Evolutionary conservation across 2,797 vertebrate species (phyloP).

Genomic region (Martes flavigula): DNA sequence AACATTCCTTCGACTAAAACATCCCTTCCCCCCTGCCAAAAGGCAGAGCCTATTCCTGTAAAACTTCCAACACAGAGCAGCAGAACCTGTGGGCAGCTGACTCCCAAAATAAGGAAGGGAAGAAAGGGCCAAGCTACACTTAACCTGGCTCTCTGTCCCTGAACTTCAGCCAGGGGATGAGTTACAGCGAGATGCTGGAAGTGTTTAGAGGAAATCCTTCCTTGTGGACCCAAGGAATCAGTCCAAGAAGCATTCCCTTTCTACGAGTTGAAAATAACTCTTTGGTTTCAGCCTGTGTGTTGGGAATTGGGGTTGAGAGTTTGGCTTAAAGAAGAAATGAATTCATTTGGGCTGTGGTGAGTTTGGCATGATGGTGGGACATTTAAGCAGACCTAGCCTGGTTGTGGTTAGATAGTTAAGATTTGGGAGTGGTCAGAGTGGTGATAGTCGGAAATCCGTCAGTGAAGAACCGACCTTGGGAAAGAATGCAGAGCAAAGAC

Average conservation of each 20-base stretch:
- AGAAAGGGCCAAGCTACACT: background rate
- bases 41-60: background rate
- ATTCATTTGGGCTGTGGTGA: background rate
- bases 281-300: background rate
- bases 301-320: background rate
- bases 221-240: background rate
- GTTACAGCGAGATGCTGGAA: background rate
- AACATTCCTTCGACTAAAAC: background rate
- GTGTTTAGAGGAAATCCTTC: background rate
- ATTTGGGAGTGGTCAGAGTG: background rate
- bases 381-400: background rate
- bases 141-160: background rate
- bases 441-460: background rate
- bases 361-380: background rate
- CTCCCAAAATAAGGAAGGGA: background rate
- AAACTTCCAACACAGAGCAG: background rate
- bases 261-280: background rate
- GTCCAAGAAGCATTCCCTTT: background rate
- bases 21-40: background rate
- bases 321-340: background rate
- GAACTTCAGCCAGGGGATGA: background rate
- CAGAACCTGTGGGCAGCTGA: background rate
- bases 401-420: background rate
- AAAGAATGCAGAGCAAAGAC: background rate
- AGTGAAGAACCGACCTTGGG: background rate